These are phyloP conservation scores for Vicugna pacos DNA, from an alignment of 2,113 vertebrate genomes.

Conservation along the genomic window DNA sequence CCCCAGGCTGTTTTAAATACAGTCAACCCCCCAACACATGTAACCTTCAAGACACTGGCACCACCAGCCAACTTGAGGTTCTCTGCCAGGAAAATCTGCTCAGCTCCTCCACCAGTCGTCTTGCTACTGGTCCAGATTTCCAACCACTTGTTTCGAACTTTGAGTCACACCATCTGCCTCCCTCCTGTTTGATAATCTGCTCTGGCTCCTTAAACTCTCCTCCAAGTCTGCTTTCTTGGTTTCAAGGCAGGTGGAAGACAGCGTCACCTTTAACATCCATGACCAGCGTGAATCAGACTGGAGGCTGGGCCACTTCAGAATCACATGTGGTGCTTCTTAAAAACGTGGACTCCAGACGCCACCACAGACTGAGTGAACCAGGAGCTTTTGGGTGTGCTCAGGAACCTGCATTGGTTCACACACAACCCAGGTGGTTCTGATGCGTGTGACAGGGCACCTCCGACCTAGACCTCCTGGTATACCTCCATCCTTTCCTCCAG, in stretches of 20 bases:
- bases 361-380: background rate
- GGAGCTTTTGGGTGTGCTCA: background rate
- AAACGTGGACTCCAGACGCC: background rate
- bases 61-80: background rate
- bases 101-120: background rate
- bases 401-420: background rate
- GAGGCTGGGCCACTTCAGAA: background rate
- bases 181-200: background rate
- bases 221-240: background rate
- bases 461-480: background rate
- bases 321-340: background rate
- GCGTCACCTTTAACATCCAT: background rate
- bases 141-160: background rate
- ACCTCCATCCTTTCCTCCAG: background rate
- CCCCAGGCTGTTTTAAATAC: background rate
- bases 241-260: background rate
- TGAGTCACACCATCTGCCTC: background rate
- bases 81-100: background rate
- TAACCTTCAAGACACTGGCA: background rate
- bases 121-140: background rate
- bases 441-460: background rate
- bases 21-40: background rate
- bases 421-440: background rate
- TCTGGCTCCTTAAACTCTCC: background rate
- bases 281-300: background rate